Evolutionary conservation across 1,140 invertebrate genomes (phyloP), one percentile per base, ranked within the genome.

Genomic region (Trinorchestia longiramus): DNA sequence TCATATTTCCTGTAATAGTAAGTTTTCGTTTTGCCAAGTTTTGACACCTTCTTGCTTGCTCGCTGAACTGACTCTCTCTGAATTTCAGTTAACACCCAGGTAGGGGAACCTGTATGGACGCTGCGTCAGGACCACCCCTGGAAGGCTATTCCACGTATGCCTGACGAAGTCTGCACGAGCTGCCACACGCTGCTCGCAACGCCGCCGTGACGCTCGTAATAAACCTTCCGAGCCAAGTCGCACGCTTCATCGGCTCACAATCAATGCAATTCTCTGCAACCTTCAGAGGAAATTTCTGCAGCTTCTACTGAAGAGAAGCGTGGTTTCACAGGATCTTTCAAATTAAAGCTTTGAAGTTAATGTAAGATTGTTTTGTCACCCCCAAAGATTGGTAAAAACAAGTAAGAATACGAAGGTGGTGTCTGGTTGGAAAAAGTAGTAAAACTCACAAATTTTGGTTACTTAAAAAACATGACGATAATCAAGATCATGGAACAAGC

Each of bases 191-290:
- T 36, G 47, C 62, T 28, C 3, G 62, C 92, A 23, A 44, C 36
- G 43, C 43, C 40, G 43, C 92, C 92, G 44, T 47, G 43, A 94
- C 92, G 44, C 3, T 44, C 92, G 6, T 94, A 47, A 94, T 94
- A 94, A 94, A 44, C 92, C 43, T 43, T 17, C 92, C 44, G 23
- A 94, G 92, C 15, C 19, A 47, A 94, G 6, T 8, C 43, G 92
- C 92, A 94, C 92, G 92, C 92, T 94, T 47, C 92, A 94, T 94
- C 92, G 92, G 92, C 92, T 94, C 92, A 45, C 92, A 94, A 94
- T 94, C 92, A 47, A 40, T 8, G 43, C 44, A 11, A 45, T 6
- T 45, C 43, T 44, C 92, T 92, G 92, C 44, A 45, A 44, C 43
- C 92, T 94, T 19, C 8, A 43, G 43, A 8, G 92, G 43, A 47